Base-by-base conservation (phyloP, 2,113 vertebrate genomes). In the Haemorhous mexicanus region DNA sequence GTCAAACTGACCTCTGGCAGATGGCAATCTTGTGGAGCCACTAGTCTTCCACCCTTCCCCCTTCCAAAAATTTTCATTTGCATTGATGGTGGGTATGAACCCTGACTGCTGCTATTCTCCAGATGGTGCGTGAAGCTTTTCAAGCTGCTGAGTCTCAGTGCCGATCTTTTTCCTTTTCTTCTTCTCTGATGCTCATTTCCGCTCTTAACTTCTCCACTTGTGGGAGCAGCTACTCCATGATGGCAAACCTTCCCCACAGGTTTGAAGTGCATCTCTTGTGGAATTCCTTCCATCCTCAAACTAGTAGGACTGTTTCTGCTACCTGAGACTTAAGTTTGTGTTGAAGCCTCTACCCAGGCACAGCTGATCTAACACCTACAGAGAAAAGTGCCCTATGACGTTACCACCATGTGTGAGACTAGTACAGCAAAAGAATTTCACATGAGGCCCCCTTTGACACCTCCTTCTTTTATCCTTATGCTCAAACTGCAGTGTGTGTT, bases 11-110 rank as follows among this genome's bases (percentile, higher is more conserved):
- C 33, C 24, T 14, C 35, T 47, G 23, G 6, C 4, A 81, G 21
- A 18, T 13, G 68, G n/a, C 3, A 53, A 39, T 47, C 5, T 8
- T 44, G 11, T 39, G 10, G 8, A 39, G 26, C 50, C 26, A 46
- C 22, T 43, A 67, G 33, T 8, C 66, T 84, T 87, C 9, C 28
- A 26, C 61, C 28, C 62, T 56, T 50, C 14, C 7, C 2, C 7
- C 20, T 87, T 50, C 27, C 19, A 26, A 37, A 56, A 80, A 66
- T 39, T 70, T 75, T 44, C 19, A 44, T 50, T 49, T 59, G 21
- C 22, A 3, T 17, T 64, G 8, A 8, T 19, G 21, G 11, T 55
- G 13, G 10, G 24, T 2, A 14, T 0, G 2, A 49, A 43, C 3
- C 24, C 10, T 44, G 30, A 9, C 33, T 66, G 14, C 16, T 80